Percentiles rank a stretch among this genome's conserved stretches.
phyloP scores from a whole-genome alignment of 1,140 invertebrate genomes.

The Sinella curviseta region DNA sequence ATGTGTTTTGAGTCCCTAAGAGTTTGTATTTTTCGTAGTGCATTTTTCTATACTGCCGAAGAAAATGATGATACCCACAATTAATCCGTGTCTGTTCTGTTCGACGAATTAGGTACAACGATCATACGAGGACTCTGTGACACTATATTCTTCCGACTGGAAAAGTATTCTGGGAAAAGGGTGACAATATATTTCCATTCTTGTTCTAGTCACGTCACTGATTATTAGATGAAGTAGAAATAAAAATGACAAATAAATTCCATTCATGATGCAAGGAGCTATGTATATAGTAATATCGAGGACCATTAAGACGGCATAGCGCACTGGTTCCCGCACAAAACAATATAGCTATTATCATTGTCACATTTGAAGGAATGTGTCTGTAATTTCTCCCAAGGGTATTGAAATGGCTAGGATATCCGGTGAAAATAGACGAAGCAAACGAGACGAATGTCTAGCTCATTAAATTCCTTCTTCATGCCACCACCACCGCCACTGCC shows the following conservation, averaged over 20 bases:
- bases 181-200: not conserved
- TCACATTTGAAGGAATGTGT: conserved; percentile 3
- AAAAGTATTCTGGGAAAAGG: not conserved
- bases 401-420: not conserved
- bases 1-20: too few relatives aligned
- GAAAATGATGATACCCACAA: too few relatives aligned
- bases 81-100: too few relatives aligned
- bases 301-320: not conserved
- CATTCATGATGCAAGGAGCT: conserved; percentile 9
- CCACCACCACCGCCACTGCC: too few relatives aligned
- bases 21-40: too few relatives aligned
- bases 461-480: conserved; percentile 10
- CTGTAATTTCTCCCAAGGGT: not conserved
- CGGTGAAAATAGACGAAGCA: not conserved
- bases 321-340: too few relatives aligned
- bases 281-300: not conserved
- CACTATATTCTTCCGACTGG: not conserved
- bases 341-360: too few relatives aligned
- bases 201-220: not conserved
- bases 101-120: too few relatives aligned
- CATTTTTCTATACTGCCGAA: too few relatives aligned
- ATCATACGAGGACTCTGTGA: not conserved
- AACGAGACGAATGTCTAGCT: conserved; percentile 9
- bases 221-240: conserved; percentile 11
- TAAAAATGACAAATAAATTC: conserved; percentile 18